These are phyloP conservation scores for Eupithecia exiguata DNA, from an alignment of 2,888 invertebrate genomes.

Conservation along the genomic window DNA sequence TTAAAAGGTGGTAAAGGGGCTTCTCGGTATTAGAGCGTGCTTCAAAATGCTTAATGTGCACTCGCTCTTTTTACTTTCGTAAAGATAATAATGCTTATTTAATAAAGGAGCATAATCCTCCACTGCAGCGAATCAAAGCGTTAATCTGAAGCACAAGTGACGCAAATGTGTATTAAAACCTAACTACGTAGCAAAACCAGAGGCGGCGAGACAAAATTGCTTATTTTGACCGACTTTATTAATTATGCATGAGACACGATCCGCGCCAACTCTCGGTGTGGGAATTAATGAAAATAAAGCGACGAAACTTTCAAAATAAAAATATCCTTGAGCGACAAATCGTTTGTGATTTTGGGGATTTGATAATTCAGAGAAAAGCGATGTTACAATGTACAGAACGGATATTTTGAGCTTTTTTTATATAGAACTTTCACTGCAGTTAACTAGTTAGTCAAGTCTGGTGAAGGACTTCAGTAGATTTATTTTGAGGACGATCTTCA, in stretches of 20 bases:
- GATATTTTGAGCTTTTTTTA: neutral
- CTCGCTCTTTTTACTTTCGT: neutral
- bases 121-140: slow-evolving; percentile 32
- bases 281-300: slow-evolving; percentile 60
- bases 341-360: slow-evolving; percentile 1
- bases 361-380: slow-evolving; percentile 6
- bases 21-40: no score
- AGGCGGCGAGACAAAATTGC: slow-evolving; percentile 76
- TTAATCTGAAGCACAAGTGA: slow-evolving; percentile 50
- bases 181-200: slow-evolving; percentile 73
- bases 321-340: slow-evolving; percentile 13
- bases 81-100: neutral
- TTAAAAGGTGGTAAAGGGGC: no score
- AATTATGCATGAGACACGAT: slow-evolving; percentile 75
- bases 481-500: neutral
- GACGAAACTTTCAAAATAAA: slow-evolving; percentile 40
- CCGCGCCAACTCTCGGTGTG: slow-evolving; percentile 58
- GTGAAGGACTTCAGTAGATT: neutral
- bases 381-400: neutral
- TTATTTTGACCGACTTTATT: slow-evolving; percentile 75
- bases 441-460: neutral
- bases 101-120: neutral
- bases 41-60: neutral
- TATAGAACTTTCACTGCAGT: neutral
- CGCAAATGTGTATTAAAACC: slow-evolving; percentile 69